Base-by-base conservation (phyloP, 2,113 vertebrate species). In the Sander lucioperca region DNA sequence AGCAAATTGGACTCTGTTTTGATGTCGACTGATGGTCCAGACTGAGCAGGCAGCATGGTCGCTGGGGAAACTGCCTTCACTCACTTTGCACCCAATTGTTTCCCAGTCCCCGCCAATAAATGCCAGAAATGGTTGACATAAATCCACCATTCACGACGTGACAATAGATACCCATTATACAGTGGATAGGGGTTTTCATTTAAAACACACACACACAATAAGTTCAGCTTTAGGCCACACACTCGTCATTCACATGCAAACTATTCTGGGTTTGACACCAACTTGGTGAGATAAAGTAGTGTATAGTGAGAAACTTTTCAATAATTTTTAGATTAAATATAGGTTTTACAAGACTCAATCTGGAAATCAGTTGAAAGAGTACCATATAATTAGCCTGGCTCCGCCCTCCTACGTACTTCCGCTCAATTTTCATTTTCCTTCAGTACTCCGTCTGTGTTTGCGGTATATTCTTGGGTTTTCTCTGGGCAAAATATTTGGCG, bases 1-100 rank as follows among this genome's bases (percentile, higher is more conserved):
- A 95, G 93, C 63, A 74, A 87, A 80, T 84, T 72, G 76, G 67
- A 79, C 48, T 76, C 3, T 61, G 47, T 86, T 87, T 77, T 92
- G 81, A 91, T 85, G 86, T 87, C 59, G 66, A 89, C 77, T 84
- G 81, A 74, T 80, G 85, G 74, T 83, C 77, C 77, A 74, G 62
- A 70, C 86, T 73, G 58, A 79, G 80, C 74, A 86, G 70, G 73
- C 77, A 47, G 73, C 25, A 18, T 15, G 71, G 86, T 70, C 71
- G 82, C 90, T 74, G 53, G 57, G 81, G 66, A 74, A 74, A 80
- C 79, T 58, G 82, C 77, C 79, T 88, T 80, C 74, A 67, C 71
- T 86, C 53, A 77, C 76, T 83, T 86, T 79, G 47, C 12, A 19
- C 57, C 43, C 61, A 80, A 88, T 87, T 93, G 87, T 91, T 87